Percentiles rank a stretch among this genome's conserved stretches.
Evolutionary conservation across 2,113 vertebrate species (phyloP).

Genomic region (Eretmochelys imbricata): DNA sequence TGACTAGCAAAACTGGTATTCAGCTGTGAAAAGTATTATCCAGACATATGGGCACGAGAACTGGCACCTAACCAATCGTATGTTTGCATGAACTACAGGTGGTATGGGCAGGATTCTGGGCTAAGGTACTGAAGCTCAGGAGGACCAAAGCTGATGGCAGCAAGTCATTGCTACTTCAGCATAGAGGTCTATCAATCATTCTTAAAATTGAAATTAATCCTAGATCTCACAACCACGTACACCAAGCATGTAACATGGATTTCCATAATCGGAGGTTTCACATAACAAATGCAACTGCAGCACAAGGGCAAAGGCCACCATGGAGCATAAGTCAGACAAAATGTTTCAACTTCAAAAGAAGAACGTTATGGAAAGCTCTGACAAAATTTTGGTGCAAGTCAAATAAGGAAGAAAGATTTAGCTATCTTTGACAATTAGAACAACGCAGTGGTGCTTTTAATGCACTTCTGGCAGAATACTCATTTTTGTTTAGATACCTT

Average conservation of each 20-base stretch:
- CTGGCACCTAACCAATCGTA: neutral
- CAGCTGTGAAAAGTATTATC: neutral
- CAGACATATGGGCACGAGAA: neutral
- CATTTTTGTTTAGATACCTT: constrained; percentile 13
- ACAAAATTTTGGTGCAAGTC: neutral
- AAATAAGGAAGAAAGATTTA: neutral
- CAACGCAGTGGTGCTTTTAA: neutral
- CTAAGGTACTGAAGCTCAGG: too few relatives aligned
- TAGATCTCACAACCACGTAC: neutral
- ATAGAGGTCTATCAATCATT: neutral
- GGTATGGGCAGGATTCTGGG: neutral
- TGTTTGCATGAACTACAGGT: neutral
- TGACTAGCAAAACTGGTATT: neutral
- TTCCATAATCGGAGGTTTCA: neutral
- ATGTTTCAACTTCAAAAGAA: neutral
- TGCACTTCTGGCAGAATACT: neutral
- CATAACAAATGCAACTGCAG: neutral
- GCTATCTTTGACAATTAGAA: neutral
- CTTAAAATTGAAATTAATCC: neutral
- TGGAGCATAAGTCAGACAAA: neutral
- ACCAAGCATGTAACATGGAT: neutral
- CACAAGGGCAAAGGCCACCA: neutral
- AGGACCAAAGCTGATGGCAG: neutral
- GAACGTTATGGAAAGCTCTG: neutral
- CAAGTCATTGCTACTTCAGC: neutral